Base-by-base conservation (phyloP, 2,888 invertebrate species). In the Epirrita christyi region DNA sequence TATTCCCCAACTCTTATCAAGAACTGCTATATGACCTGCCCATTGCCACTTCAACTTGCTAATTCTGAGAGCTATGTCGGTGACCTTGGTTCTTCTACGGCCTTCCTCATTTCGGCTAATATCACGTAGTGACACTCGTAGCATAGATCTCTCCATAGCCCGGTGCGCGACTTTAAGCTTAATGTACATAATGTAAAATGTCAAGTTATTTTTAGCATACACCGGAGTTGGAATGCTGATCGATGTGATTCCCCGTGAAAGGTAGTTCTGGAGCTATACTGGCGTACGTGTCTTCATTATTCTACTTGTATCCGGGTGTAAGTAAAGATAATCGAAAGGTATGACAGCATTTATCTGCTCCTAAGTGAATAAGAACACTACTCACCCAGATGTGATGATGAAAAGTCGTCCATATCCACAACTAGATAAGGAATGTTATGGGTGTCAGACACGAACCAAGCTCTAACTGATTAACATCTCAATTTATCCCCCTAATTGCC, bases 201-300 rank as follows among this genome's bases (percentile, higher is more conserved):
- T 41, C 38, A 50, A 45, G 44, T n/a, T 55, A 55, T 55, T 50
- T 55, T 55, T 55, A 55, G 21, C 49, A 43, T 3, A 9, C 41
- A 55, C 55, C 55, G 55, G 55, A 55, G 44, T 50, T n/a, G 55
- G 50, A 55, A 55, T 55, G 49, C 40, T n/a, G 45, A 44, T 43
- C 42, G 54, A 34, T 55, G 55, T 45, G 34, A 45, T 55, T 45
- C 55, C 49, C 40, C 43, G 49, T 40, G 44, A 40, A 44, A 49
- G 53, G 46, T 40, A 10, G 15, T 15, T 6, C 41, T 32, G 38
- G 38, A 41, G 8, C 54, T 21, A 42, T 10, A 10, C 29, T 32
- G 52, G 8, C 9, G 9, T 45, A 49, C 50, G 55, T 45, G 55
- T 40, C 34, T 36, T 34, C 44, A 55, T 50, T 55, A 55, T 55